Percentiles rank a stretch among this genome's conserved stretches.
These are phyloP conservation scores for Trematomus loennbergii DNA, from an alignment of 2,113 vertebrate species.

Conservation along the genomic window DNA sequence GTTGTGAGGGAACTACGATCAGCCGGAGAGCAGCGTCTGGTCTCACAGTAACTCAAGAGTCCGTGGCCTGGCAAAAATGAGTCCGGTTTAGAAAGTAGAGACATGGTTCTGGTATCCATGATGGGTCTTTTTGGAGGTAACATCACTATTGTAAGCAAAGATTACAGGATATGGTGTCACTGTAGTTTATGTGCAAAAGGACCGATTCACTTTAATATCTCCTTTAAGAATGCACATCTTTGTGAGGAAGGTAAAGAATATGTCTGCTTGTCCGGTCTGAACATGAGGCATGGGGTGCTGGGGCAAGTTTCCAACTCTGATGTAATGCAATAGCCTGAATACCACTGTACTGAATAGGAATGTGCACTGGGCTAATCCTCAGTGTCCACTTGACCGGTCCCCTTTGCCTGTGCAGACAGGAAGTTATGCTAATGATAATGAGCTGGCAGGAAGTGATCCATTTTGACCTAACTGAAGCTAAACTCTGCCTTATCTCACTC, in stretches of 20 bases:
- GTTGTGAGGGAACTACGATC: constrained; percentile 32
- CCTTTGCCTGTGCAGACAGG: constrained; percentile 46
- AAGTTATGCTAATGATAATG: constrained; percentile 68
- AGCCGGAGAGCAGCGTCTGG: constrained; percentile 17
- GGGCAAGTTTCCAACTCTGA: constrained; percentile 66
- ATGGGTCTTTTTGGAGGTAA: neutral
- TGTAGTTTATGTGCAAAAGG: neutral
- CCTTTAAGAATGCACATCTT: neutral
- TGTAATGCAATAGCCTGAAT: constrained; percentile 67
- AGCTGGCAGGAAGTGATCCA: constrained; percentile 64
- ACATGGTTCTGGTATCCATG: neutral
- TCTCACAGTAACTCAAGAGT: constrained; percentile 25
- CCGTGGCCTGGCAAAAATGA: constrained; percentile 32
- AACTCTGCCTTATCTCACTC: constrained; percentile 28
- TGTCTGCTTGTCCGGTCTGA: constrained; percentile 44
- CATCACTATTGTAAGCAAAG: neutral
- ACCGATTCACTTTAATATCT: neutral
- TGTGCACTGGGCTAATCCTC: constrained; percentile 45
- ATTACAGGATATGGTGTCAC: neutral
- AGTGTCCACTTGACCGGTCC: constrained; percentile 33
- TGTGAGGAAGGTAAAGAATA: neutral
- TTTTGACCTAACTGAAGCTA: constrained; percentile 32
- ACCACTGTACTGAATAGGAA: constrained; percentile 53
- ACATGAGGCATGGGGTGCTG: constrained; percentile 32
- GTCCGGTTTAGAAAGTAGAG: constrained; percentile 46